Percentiles rank a stretch among this genome's conserved stretches.
Evolutionary conservation across 2,888 invertebrate species (phyloP).

Genomic region (Noctua fimbriata): DNA sequence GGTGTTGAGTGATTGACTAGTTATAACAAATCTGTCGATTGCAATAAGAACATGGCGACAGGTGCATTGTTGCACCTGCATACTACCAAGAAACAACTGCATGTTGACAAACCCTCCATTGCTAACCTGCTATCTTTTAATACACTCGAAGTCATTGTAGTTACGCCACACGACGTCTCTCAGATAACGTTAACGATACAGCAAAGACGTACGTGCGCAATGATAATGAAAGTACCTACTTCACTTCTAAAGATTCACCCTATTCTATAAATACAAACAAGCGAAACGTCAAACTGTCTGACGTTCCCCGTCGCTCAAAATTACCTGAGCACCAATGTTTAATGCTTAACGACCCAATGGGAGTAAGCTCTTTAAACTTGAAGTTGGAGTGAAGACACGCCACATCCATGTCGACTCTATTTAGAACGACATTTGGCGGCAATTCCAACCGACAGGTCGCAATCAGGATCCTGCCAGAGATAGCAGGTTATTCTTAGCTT

Average conservation of each 20-base stretch:
- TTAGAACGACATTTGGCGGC: slow-evolving; percentile 60
- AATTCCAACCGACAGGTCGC: slow-evolving; percentile 50
- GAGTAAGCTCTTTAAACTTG: slow-evolving; percentile 58
- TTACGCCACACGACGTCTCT: slow-evolving; percentile 27
- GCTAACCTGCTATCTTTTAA: not conserved
- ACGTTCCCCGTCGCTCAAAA: slow-evolving; percentile 49
- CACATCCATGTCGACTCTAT: slow-evolving; percentile 45
- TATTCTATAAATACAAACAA: slow-evolving; percentile 41
- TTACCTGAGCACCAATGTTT: slow-evolving; percentile 57
- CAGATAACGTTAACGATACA: slow-evolving; percentile 47
- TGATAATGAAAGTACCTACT: slow-evolving; percentile 41
- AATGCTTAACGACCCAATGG: slow-evolving; percentile 59
- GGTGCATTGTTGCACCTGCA: slow-evolving; percentile 32
- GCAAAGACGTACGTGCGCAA: slow-evolving; percentile 27
- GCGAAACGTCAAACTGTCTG: slow-evolving; percentile 44
- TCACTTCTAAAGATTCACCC: slow-evolving; percentile 18
- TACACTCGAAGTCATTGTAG: slow-evolving; percentile 25
- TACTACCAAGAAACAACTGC: not conserved
- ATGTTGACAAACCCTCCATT: not conserved
- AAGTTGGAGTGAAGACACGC: slow-evolving; percentile 46
- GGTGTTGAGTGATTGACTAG: slow-evolving; percentile 14
- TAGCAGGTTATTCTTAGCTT: slow-evolving; percentile 62
- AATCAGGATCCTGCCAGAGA: slow-evolving; percentile 63
- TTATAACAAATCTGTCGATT: slow-evolving; percentile 25
- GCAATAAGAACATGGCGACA: slow-evolving; percentile 9